Percentiles rank a stretch among this genome's conserved stretches.
These are phyloP conservation scores for Ptiloglossa arizonensis DNA, from an alignment of 1,140 invertebrate species.

Conservation along the genomic window DNA sequence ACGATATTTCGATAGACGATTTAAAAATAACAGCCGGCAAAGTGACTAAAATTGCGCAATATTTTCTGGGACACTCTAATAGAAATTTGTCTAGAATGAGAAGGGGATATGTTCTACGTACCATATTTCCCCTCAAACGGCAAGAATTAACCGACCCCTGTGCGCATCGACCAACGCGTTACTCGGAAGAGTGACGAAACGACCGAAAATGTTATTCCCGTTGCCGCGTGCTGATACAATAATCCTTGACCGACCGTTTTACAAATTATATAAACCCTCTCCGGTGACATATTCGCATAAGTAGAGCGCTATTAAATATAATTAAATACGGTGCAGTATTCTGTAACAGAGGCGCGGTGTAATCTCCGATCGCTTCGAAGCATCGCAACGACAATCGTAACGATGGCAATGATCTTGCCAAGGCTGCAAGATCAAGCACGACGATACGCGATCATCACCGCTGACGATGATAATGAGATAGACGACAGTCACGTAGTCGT, in stretches of 20 bases:
- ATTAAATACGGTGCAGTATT: conserved; percentile 25
- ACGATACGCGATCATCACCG: conserved; percentile 15
- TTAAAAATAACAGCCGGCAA: too few species aligned
- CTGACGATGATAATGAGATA: conserved; percentile 4
- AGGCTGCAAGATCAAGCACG: conserved; percentile 44
- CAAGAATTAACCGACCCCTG: too few species aligned
- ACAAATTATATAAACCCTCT: conserved; percentile 6
- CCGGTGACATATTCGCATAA: conserved; percentile 5
- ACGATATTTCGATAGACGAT: too few species aligned
- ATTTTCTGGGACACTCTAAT: too few species aligned
- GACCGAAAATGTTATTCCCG: too few species aligned
- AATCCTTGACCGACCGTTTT: conserved; percentile 29
- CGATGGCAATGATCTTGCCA: conserved; percentile 60
- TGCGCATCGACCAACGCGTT: too few species aligned
- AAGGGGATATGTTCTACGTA: too few species aligned
- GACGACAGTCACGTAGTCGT: neutral
- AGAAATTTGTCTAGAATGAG: too few species aligned
- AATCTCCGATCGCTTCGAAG: conserved; percentile 16
- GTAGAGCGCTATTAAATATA: conserved; percentile 12
- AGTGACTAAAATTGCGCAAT: too few species aligned
- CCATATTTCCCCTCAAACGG: too few species aligned
- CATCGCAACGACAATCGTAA: conserved; percentile 20
- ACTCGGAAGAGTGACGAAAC: too few species aligned
- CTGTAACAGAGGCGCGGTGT: conserved; percentile 10
- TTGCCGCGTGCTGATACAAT: neutral